Evolutionary conservation across 1,140 invertebrate genomes (phyloP).

Genomic region (Yoshiicerus persimilis): DNA sequence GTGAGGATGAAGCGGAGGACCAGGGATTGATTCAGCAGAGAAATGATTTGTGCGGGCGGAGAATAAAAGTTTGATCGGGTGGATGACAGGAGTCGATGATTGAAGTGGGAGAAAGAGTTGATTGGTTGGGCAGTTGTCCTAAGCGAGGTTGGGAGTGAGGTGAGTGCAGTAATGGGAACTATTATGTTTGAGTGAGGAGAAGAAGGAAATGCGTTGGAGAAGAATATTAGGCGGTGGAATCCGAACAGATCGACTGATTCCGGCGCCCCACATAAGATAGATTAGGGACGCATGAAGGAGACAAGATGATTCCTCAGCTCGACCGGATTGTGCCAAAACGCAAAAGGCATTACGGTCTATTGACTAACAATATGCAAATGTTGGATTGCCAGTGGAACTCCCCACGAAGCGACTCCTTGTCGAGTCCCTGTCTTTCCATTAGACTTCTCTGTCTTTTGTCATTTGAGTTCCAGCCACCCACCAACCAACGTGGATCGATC

Average conservation of each 20-base stretch:
- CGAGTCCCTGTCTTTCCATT: conserved; percentile 21
- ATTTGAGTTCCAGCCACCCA: conserved; percentile 16
- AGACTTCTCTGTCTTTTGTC: conserved; percentile 19
- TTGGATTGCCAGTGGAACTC: conserved; percentile 14
- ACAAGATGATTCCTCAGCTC: conserved; percentile 34
- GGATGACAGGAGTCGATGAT: too few species aligned
- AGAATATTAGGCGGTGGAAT: background rate
- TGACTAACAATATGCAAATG: conserved; percentile 47
- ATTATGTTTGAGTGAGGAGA: background rate
- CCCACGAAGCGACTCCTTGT: conserved; percentile 26
- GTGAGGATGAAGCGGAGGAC: too few species aligned
- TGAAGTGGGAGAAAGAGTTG: too few species aligned
- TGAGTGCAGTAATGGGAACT: background rate
- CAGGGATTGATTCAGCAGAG: too few species aligned
- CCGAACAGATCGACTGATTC: conserved; percentile 37
- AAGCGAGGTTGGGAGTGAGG: background rate
- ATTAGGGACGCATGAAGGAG: conserved; percentile 33
- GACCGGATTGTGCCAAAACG: conserved; percentile 33
- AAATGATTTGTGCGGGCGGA: too few species aligned
- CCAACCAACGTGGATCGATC: conserved; percentile 25
- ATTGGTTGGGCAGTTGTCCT: background rate
- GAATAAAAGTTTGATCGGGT: too few species aligned
- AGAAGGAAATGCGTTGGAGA: background rate
- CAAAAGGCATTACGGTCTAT: conserved; percentile 41
- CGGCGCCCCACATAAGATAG: conserved; percentile 29